Base-by-base conservation (phyloP, 2,888 invertebrate genomes). In the Mallateleia sp. region DNA sequence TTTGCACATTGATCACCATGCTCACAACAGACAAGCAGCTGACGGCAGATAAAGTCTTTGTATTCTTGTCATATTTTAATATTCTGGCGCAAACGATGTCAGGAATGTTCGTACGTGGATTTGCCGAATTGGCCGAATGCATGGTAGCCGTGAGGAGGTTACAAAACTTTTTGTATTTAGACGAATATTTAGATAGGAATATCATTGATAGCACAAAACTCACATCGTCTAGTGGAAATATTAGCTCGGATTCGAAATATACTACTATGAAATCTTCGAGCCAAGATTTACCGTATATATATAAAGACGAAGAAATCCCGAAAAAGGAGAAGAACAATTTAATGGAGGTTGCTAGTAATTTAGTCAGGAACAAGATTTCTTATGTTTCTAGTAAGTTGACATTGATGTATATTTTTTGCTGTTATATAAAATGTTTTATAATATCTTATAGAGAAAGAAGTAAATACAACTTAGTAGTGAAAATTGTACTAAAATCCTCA, bases 31-130 rank as follows among this genome's bases (percentile, higher is more conserved):
- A n/a, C n/a, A n/a, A n/a, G n/a, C 96, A 0, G 97, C 95, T 98
- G 88, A 97, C 97, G 0, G 97, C 98, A 0, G 97, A 97, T 89
- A 96, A 97, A 92, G 95, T 96, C 1, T 96, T 96, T 90, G 96
- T 96, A 0, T 95, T 96, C 71, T 96, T 96, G 85, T 95, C 96
- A 0, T 96, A 96, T 89, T 96, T 96, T 92, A 96, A 95, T 88
- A 95, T 96, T 25, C 93, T 96, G 5, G 95, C 96, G 0, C 96
- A 96, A 88, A 96, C 96, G 0, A 96, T 96, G 96, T 96, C 96
- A 0, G 95, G 96, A 52, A 96, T 96, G 96, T 96, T 96, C 79
- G 95, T 95, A 0, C 91, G 96, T 6, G 96, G 96, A 34, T 92
- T 96, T 20, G 95, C 96, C 0, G 96, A 96, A 86, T 95, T 96